Conservation (phyloP, 2,888 invertebrate genomes). For the Lordiphosa fenestrarum region DNA sequence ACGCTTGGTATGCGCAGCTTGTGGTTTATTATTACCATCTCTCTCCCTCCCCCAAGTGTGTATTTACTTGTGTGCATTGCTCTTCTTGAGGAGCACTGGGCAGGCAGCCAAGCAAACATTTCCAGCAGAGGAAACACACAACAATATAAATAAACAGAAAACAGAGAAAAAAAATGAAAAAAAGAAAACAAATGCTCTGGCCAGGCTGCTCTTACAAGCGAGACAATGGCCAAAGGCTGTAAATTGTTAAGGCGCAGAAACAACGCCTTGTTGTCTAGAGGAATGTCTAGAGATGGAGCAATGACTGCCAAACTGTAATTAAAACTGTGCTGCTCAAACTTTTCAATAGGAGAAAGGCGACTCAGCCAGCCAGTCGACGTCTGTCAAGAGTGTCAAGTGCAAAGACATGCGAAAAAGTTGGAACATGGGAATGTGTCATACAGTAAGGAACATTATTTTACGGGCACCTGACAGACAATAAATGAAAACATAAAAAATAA, state of each 20-base stretch:
- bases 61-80: slow-evolving; percentile 35
- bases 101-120: slow-evolving; percentile 67
- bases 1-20: slow-evolving; percentile 59
- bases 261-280: slow-evolving; percentile 28
- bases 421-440: slow-evolving; percentile 14
- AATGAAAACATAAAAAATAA: slow-evolving; percentile 24
- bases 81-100: slow-evolving; percentile 48
- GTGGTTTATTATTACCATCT: slow-evolving; percentile 61
- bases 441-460: slow-evolving; percentile 67
- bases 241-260: slow-evolving; percentile 40
- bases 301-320: slow-evolving; percentile 57
- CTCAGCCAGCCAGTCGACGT: slow-evolving; percentile 37
- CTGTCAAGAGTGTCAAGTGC: slow-evolving; percentile 64
- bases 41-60: slow-evolving; percentile 1
- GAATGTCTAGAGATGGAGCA: slow-evolving; percentile 29
- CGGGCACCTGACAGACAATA: slow-evolving; percentile 68
- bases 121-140: slow-evolving; percentile 50
- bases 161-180: slow-evolving; percentile 21
- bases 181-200: slow-evolving; percentile 37
- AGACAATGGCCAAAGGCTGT: slow-evolving; percentile 68
- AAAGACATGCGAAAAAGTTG: slow-evolving; percentile 48
- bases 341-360: slow-evolving; percentile 25
- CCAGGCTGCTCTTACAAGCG: slow-evolving; percentile 50
- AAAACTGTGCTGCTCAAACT: slow-evolving; percentile 58
- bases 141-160: slow-evolving; percentile 25